Percentiles rank a stretch among this genome's conserved stretches.
These are phyloP conservation scores for Clepsis dumicolana DNA, from an alignment of 2,888 invertebrate genomes.

Conservation along the genomic window DNA sequence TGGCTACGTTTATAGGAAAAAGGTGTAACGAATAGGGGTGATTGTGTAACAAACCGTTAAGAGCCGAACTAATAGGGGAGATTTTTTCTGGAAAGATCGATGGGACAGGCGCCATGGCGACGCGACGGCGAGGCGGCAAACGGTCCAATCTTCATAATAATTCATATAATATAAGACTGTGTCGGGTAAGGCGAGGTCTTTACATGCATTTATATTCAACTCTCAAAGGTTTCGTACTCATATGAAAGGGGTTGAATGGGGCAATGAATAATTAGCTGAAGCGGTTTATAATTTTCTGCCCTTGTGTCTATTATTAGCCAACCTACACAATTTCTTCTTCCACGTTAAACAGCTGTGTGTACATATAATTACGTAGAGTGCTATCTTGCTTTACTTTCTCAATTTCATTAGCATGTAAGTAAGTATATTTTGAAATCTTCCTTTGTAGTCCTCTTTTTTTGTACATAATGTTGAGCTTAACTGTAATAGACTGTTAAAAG, in stretches of 20 bases:
- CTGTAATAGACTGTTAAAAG: too few species aligned
- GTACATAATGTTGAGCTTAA: too few species aligned
- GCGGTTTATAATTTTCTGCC: background rate
- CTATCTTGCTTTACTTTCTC: too few species aligned
- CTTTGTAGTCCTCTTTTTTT: too few species aligned
- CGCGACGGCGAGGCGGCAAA: constrained; percentile 37
- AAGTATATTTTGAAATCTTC: too few species aligned
- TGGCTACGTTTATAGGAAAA: background rate
- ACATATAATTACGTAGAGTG: too few species aligned
- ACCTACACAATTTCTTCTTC: too few species aligned
- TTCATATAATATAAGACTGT: constrained; percentile 34
- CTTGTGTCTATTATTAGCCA: background rate
- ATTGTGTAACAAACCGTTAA: background rate
- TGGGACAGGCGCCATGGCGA: constrained; percentile 21
- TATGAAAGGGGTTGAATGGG: background rate
- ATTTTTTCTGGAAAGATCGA: constrained; percentile 32
- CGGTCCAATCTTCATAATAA: constrained; percentile 39
- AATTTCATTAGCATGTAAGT: too few species aligned
- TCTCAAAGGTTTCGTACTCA: background rate
- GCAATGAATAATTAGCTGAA: background rate
- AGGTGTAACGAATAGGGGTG: background rate
- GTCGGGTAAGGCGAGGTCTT: constrained; percentile 6
- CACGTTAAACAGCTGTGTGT: too few species aligned
- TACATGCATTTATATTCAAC: background rate
- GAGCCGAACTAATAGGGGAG: background rate